phyloP scores from a whole-genome alignment of 2,888 invertebrate genomes.

The Enchytraeus crypticus region DNA sequence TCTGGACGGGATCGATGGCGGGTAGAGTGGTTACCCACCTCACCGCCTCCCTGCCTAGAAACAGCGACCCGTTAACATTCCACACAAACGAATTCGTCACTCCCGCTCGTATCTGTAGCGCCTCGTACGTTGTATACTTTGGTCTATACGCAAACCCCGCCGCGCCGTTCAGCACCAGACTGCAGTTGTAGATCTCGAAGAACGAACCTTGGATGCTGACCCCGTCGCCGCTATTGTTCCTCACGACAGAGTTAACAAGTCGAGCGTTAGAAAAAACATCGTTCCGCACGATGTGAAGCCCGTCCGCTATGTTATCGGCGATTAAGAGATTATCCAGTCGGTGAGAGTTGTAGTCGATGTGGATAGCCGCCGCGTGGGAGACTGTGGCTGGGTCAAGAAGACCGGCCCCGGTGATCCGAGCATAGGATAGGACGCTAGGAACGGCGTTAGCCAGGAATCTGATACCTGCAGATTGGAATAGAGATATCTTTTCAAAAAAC shows the following conservation, averaged over 20 bases:
- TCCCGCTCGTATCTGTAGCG: constrained; percentile 35
- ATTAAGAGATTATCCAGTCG: constrained; percentile 54
- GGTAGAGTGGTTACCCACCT: not conserved
- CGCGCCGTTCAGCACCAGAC: constrained; percentile 67
- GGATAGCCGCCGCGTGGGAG: constrained; percentile 49
- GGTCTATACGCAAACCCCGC: constrained; percentile 90
- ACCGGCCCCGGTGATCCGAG: constrained; percentile 59
- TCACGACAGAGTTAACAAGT: constrained; percentile 17
- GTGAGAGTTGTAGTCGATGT: constrained; percentile 58
- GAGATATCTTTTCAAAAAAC: too few species aligned
- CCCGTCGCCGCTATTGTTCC: constrained; percentile 56
- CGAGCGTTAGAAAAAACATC: constrained; percentile 75
- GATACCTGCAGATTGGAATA: constrained; percentile 19
- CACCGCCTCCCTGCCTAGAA: not conserved
- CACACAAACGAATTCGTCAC: constrained; percentile 14
- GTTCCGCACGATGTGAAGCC: constrained; percentile 84
- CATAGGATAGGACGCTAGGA: constrained; percentile 25
- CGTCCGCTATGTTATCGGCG: constrained; percentile 79
- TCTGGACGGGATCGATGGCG: not conserved
- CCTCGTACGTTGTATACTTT: constrained; percentile 58
- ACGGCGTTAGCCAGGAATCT: constrained; percentile 24
- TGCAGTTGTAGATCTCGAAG: constrained; percentile 40
- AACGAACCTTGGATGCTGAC: constrained; percentile 74
- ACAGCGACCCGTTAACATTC: constrained; percentile 3
- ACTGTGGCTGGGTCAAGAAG: constrained; percentile 83